A percentile compares a stretch with the other conserved stretches of the same genome.
Conservation (phyloP, 2,797 vertebrate genomes). For the Oryzias dopingdopingensis region DNA sequence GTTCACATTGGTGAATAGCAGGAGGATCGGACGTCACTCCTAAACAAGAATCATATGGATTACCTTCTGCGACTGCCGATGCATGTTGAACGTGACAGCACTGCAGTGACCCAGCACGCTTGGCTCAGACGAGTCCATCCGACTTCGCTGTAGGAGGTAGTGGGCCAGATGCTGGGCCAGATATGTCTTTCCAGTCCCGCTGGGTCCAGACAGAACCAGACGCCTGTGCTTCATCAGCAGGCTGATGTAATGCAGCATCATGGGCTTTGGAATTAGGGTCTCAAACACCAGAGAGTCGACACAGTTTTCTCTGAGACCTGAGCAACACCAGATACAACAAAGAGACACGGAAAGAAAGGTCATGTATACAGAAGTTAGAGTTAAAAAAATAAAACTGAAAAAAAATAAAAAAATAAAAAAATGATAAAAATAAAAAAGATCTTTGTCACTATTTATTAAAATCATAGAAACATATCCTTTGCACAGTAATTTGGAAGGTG, state of each 20-base stretch:
- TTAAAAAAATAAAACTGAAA: not conserved
- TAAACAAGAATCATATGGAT: not conserved
- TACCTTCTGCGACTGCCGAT: constrained; percentile 94
- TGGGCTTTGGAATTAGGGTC: constrained; percentile 93
- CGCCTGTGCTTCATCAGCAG: constrained; percentile 93
- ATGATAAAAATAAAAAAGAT: too few species aligned
- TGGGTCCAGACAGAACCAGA: constrained; percentile 91
- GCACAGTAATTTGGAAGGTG: too few species aligned
- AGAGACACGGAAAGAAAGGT: not conserved
- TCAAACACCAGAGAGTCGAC: constrained; percentile 95
- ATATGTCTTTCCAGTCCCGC: constrained; percentile 93
- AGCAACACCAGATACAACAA: not conserved
- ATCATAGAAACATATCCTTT: too few species aligned
- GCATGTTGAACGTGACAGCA: constrained; percentile 94
- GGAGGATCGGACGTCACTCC: not conserved
- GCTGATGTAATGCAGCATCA: constrained; percentile 97
- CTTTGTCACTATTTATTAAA: too few species aligned
- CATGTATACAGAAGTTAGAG: not conserved
- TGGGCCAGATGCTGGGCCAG: constrained; percentile 89
- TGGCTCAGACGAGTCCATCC: constrained; percentile 73
- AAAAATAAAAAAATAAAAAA: too few species aligned
- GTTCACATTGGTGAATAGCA: not conserved
- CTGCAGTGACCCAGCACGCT: constrained; percentile 29
- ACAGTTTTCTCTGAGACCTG: constrained; percentile 90
- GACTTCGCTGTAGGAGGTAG: constrained; percentile 89